Evolutionary conservation across 2,888 invertebrate genomes (phyloP), one percentile per base, ranked within the genome.

Genomic region (Xestia sexstrigata): DNA sequence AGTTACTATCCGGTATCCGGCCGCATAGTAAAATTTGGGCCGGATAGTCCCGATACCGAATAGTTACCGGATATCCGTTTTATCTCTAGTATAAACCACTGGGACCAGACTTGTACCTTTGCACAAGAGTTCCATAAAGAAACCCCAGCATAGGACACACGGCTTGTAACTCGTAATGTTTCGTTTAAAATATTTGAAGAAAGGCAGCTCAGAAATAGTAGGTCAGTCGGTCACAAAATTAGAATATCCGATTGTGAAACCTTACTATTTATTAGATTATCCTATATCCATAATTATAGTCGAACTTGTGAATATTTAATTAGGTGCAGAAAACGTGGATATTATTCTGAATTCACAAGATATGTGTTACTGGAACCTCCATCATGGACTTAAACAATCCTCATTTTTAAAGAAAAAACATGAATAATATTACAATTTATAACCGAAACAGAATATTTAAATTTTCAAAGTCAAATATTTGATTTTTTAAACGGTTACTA

Each of bases 161-260:
- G 15, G n/a, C 26, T 30, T 60, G n/a, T n/a, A 11, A 13, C 55
- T 26, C 15, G 26, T 2, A 58, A 58, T 15, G 2, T 58, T 58
- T 58, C 7, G 26, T 26, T 15, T 26, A 55, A n/a, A 20, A 20
- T n/a, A 65, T 39, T 76, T 55, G 9, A n/a, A 60, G 7, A 15
- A 42, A 68, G 9, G 30, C n/a, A 42, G 35, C 60, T 45, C n/a
- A 75, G 60, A 77, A 47, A 49, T 79, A 68, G 26, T 63, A 70
- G 73, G 72, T 81, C n/a, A 81, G 78, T 79, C 67, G 76, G 26
- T 35, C 67, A 75, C 76, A 55, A 6, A 47, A 67, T 75, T 62
- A 52, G 39, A 52, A 39, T 20, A 79, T 55, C 67, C 67, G 45
- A 81, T 78, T 79, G 67, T 30, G 82, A 79, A 82, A 42, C 82